Conservation (phyloP, 2,113 vertebrate species). For the Casuarius casuarius region DNA sequence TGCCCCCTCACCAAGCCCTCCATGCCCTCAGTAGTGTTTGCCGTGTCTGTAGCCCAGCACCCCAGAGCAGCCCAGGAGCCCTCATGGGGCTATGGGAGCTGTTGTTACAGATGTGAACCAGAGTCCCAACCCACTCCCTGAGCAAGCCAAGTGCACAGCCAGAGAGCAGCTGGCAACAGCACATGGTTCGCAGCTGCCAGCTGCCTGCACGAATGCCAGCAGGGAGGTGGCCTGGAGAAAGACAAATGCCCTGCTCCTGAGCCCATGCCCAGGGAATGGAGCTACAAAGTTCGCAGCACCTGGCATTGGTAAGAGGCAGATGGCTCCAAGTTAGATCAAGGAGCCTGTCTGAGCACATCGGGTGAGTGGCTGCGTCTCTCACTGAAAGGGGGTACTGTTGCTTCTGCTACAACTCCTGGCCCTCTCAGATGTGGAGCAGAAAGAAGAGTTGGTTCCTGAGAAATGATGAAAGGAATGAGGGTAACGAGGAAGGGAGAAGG, state of each 20-base stretch:
- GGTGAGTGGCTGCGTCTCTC: not conserved
- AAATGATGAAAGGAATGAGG: not conserved
- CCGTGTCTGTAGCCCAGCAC: not conserved
- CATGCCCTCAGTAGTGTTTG: not conserved
- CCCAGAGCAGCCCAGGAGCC: not conserved
- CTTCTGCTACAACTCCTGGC: not conserved
- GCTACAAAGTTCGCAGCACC: not conserved
- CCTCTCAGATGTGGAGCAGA: not conserved
- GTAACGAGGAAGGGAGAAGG: not conserved
- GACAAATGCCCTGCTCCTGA: not conserved
- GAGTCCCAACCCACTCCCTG: rapidly evolving
- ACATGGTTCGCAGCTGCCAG: not conserved
- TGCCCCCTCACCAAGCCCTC: not conserved
- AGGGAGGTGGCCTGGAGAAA: not conserved
- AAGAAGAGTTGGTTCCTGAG: not conserved
- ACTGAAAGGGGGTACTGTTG: not conserved
- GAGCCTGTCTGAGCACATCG: not conserved
- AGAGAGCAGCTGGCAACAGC: not conserved
- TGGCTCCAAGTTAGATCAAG: not conserved
- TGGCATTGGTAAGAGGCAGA: not conserved
- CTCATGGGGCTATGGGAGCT: not conserved
- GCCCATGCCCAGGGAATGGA: rapidly evolving
- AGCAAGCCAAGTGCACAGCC: not conserved
- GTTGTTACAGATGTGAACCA: not conserved
- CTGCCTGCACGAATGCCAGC: not conserved